phyloP scores from a whole-genome alignment of 2,888 invertebrate genomes.

The Rhyacophila evoluta region DNA sequence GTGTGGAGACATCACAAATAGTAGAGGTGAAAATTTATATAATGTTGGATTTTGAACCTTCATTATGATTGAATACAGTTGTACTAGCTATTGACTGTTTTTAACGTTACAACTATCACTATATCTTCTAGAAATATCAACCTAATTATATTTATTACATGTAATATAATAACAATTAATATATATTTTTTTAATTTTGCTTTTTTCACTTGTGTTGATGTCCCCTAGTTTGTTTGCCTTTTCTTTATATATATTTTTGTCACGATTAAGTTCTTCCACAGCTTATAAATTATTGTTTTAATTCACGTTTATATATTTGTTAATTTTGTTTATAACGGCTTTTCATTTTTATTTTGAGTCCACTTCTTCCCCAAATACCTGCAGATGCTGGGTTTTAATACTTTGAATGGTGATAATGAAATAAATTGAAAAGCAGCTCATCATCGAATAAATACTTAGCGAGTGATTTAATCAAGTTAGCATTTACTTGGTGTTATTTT shows the following conservation, averaged over 20 bases:
- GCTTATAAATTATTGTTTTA: conserved; percentile 15
- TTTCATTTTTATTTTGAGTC: conserved; percentile 27
- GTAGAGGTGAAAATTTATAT: too few relatives aligned
- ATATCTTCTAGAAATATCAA: background rate
- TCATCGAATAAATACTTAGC: too few relatives aligned
- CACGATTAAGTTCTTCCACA: conserved; percentile 7
- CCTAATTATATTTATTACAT: background rate
- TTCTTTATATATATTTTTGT: conserved; percentile 16
- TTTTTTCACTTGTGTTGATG: conserved; percentile 20
- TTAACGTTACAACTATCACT: too few relatives aligned
- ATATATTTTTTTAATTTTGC: conserved; percentile 1
- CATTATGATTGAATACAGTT: too few relatives aligned
- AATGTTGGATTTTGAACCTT: too few relatives aligned
- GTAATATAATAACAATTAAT: background rate
- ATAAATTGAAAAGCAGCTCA: too few relatives aligned
- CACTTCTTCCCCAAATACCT: background rate
- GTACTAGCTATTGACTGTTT: too few relatives aligned
- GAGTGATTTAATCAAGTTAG: too few relatives aligned
- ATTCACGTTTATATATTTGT: conserved; percentile 11
- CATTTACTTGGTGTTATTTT: too few relatives aligned
- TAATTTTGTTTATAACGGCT: background rate
- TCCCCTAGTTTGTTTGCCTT: conserved; percentile 29
- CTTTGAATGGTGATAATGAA: background rate
- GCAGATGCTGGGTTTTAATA: background rate
- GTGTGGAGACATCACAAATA: too few relatives aligned